These are phyloP conservation scores for Xiphophorus birchmanni DNA, from an alignment of 2,797 vertebrate genomes.

Conservation along the genomic window DNA sequence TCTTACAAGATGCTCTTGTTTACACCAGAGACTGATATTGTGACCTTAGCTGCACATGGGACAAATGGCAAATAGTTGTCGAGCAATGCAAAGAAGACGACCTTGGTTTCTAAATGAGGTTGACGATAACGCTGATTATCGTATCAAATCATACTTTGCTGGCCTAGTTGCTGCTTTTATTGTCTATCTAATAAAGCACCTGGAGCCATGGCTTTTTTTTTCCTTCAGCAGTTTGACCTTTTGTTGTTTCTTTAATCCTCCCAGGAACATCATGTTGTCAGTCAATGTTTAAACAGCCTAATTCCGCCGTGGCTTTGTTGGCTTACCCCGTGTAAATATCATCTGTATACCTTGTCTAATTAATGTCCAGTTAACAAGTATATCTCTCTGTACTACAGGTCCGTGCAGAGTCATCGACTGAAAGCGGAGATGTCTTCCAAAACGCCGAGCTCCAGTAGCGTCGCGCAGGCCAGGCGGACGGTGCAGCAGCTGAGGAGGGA, in stretches of 20 bases:
- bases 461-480: conserved; percentile 85
- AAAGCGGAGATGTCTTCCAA: conserved; percentile 86
- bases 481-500: conserved; percentile 91
- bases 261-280: conserved; percentile 21
- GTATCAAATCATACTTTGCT: neutral
- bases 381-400: conserved; percentile 35
- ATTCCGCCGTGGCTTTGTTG: neutral
- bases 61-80: neutral
- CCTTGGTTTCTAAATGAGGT: neutral
- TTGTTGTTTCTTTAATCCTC: conserved; percentile 17
- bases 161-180: conserved; percentile 8
- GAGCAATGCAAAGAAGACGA: neutral
- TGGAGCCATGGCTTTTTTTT: neutral
- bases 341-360: conserved; percentile 10
- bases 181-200: neutral
- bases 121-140: neutral
- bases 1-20: neutral
- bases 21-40: neutral
- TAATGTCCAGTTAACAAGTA: neutral
- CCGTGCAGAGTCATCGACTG: conserved; percentile 35
- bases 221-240: conserved; percentile 6
- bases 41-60: neutral
- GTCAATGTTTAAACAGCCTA: conserved; percentile 3
- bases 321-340: conserved; percentile 17
- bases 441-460: conserved; percentile 86